Evolutionary conservation across 2,797 vertebrate species (phyloP), one percentile per base, ranked within the genome.

Genomic region (Acipenser transmontanus): DNA sequence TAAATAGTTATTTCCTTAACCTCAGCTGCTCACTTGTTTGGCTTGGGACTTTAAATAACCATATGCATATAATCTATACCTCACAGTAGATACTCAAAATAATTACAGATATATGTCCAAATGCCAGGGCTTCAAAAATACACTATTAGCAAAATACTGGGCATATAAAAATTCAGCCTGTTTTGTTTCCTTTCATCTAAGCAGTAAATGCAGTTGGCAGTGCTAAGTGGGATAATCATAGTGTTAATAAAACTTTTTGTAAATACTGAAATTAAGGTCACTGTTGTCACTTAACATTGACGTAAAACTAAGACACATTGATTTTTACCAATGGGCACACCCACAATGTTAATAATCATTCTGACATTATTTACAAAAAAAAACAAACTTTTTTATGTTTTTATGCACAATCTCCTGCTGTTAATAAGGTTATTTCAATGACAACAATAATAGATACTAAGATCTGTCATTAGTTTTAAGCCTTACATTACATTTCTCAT

Each of bases 81-180:
- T 63, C 51, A 65, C 62, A 64, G 49, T 52, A 8, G 10, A 51
- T 17, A 63, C 65, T 67, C 65, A 62, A 48, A 47, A 60, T 68
- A 73, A 68, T 34, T 67, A 69, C 62, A 70, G 49, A 49, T 62
- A 59, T 65, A 70, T 62, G 59, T 62, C 47, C 11, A 48, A n/a
- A 17, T 61, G 49, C 61, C 60, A 7, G 60, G n/a, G 65, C 70
- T 73, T 73, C 47, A 61, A 72, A 71, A 66, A 69, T 72, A 69
- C 66, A 71, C 70, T 77, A 79, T 80, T 77, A 73, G 62, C 65
- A 69, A 68, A 71, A 71, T 79, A 74, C 79, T 81, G 79, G 76
- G 48, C 61, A 71, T 76, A 76, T 65, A 77, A 79, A 79, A 77
- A 78, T 79, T 81, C 69, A 69, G 49, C 66, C 67, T 73, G 72